Conservation (phyloP, 2,113 vertebrate genomes). For the Zapornia atra region DNA sequence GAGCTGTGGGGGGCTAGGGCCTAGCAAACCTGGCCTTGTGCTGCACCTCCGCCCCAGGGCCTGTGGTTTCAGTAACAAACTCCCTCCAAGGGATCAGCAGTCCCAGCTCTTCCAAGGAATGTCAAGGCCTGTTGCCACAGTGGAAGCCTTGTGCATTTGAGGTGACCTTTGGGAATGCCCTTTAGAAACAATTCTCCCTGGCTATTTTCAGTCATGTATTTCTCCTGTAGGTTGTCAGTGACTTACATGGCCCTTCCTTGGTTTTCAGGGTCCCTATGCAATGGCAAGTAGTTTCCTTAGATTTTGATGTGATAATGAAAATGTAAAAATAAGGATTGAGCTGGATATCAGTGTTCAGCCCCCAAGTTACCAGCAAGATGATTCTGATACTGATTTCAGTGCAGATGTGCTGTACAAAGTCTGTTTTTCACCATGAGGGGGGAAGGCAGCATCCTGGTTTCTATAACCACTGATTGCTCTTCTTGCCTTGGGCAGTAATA, state of each 20-base stretch:
- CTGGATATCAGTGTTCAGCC: not conserved
- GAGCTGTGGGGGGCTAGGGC: not conserved
- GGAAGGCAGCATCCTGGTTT: rapidly evolving
- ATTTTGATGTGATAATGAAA: not conserved
- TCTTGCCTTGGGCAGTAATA: not conserved
- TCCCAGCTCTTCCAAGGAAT: not conserved
- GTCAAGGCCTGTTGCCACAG: not conserved
- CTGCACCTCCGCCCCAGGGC: not conserved
- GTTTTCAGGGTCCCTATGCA: not conserved
- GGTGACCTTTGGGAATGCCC: not conserved
- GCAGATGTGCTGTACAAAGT: not conserved
- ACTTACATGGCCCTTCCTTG: not conserved
- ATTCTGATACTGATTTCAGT: not conserved
- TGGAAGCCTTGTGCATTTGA: not conserved
- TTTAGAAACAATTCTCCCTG: not conserved
- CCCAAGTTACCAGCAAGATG: not conserved
- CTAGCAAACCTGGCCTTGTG: rapidly evolving
- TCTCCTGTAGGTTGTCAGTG: not conserved
- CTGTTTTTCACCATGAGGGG: not conserved
- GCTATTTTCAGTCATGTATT: not conserved
- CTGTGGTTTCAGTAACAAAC: not conserved
- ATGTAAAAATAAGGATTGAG: not conserved
- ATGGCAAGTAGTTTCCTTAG: not conserved
- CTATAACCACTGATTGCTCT: not conserved
- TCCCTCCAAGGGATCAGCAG: not conserved